phyloP scores from a whole-genome alignment of 2,797 vertebrate species.

The Caiman crocodilus region DNA sequence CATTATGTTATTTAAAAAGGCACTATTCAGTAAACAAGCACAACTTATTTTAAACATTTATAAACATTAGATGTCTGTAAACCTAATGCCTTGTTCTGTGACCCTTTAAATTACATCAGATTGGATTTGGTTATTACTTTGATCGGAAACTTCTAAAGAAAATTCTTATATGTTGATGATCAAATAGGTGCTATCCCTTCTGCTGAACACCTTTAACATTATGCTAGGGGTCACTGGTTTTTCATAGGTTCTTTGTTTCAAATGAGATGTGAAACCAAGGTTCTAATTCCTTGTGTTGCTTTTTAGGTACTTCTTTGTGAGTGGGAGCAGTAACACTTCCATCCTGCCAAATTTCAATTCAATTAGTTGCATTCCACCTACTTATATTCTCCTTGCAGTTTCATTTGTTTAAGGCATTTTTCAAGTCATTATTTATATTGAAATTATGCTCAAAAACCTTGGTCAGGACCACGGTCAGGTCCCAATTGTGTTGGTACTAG shows the following conservation, averaged over 20 bases:
- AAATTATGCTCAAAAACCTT: not conserved
- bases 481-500: not conserved
- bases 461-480: not conserved
- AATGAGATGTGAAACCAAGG: not conserved
- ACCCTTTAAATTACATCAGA: not conserved
- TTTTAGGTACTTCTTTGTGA: not conserved
- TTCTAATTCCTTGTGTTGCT: not conserved
- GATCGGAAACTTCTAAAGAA: not conserved
- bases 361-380: not conserved
- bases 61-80: not conserved
- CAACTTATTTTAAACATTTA: not conserved
- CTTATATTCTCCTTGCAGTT: not conserved
- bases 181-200: not conserved
- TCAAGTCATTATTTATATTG: not conserved
- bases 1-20: not conserved
- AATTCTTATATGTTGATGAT: not conserved
- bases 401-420: not conserved
- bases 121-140: not conserved
- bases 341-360: not conserved
- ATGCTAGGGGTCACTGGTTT: not conserved
- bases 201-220: not conserved
- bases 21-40: not conserved
- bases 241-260: not conserved
- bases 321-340: not conserved
- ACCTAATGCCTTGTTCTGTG: not conserved